phyloP scores from a whole-genome alignment of 1,140 invertebrate species.

The Drosophila truncata region DNA sequence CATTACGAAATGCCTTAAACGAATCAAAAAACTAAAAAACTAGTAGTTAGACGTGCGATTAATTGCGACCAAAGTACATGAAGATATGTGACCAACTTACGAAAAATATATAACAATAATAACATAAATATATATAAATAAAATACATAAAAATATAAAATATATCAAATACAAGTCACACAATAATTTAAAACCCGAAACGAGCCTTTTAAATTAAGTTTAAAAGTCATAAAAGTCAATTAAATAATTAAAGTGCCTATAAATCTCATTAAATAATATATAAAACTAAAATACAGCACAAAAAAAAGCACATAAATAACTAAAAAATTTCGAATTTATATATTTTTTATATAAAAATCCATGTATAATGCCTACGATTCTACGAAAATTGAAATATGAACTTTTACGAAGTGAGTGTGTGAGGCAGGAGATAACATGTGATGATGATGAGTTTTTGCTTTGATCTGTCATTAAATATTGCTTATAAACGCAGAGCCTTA shows the following conservation, averaged over 20 bases:
- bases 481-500: constrained; percentile 59
- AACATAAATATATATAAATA: background rate
- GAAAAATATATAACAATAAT: constrained; percentile 15
- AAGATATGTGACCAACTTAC: constrained; percentile 19
- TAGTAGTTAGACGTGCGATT: constrained; percentile 23
- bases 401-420: constrained; percentile 73
- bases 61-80: constrained; percentile 22
- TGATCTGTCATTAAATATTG: constrained; percentile 46
- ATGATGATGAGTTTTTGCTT: constrained; percentile 57
- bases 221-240: background rate
- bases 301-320: background rate
- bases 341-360: background rate
- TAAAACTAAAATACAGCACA: background rate
- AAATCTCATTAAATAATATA: constrained; percentile 11
- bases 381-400: constrained; percentile 73
- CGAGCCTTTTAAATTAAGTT: background rate
- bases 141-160: constrained; percentile 8
- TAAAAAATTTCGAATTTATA: constrained; percentile 24
- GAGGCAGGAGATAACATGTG: constrained; percentile 47
- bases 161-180: too few relatives aligned
- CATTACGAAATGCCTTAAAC: constrained; percentile 50
- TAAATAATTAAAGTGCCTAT: background rate
- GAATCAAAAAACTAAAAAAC: constrained; percentile 47
- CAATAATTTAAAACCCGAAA: background rate
- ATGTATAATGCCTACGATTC: constrained; percentile 51